Base-by-base conservation (phyloP, 2,797 vertebrate species). In the Protosalanx chinensis region DNA sequence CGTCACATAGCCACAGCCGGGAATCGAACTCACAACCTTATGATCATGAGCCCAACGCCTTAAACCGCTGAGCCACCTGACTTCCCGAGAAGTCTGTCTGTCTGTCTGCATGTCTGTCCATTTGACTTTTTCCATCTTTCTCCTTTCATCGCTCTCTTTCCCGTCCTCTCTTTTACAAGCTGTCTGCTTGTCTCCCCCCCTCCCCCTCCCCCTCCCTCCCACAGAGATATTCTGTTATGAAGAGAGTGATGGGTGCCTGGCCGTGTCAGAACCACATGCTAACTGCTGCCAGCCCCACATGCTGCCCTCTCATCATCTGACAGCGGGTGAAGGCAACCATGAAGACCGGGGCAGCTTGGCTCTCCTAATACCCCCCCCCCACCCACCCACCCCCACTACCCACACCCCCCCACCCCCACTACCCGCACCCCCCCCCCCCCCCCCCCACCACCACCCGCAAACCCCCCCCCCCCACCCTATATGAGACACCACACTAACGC, bases 401-500 rank as follows among this genome's bases (percentile, higher is more conserved):
- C 35, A 4, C 35, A 5, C 2, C 35, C 35, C 35, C 6, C 35
- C 35, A 3, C 35, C 6, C 35, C 35, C 35, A 4, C 5, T 41
- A 3, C 2, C 37, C 10, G 8, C 37, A 12, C 2, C 62, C n/a
- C 61, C 18, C 61, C 7, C 30, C 30, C 32, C 49, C n/a, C n/a
- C n/a, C n/a, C n/a, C n/a, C n/a, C n/a, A n/a, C n/a, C n/a, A n/a
- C n/a, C n/a, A n/a, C n/a, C n/a, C n/a, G n/a, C n/a, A n/a, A n/a
- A 5, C 51, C 65, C 53, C 65, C 27, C 16, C 20, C 66, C 20
- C 27, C 7, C 4, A 30, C 30, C 27, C 49, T 90, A 85, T 88
- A 70, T 87, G 81, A 89, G 86, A 84, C 85, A 85, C 41, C 41
- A 79, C 51, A 56, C 51, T 56, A 79, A 76, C 82, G 77, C 85